Evolutionary conservation across 1,140 invertebrate species (phyloP).

Genomic region (Zaprionus ghesquierei): DNA sequence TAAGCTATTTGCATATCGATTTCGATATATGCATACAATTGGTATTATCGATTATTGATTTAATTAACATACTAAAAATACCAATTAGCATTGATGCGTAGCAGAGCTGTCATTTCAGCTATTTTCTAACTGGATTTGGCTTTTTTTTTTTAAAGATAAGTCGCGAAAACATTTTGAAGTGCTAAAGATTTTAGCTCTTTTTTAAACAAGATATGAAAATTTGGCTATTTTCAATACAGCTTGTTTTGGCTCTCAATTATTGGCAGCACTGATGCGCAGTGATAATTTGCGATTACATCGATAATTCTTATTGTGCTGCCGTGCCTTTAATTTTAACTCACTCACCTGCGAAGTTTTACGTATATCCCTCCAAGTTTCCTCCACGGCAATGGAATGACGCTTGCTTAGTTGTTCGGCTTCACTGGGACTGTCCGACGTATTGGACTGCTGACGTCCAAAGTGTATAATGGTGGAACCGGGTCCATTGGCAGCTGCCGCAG

Average conservation of each 20-base stretch:
- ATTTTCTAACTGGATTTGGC: too few species aligned
- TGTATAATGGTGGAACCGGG: constrained; percentile 70
- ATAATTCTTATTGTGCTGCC: neutral
- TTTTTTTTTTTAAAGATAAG: too few species aligned
- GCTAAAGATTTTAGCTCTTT: too few species aligned
- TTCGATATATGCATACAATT: neutral
- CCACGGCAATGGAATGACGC: constrained; percentile 85
- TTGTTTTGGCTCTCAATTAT: too few species aligned
- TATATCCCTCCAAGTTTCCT: constrained; percentile 84
- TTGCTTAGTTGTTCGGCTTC: constrained; percentile 82
- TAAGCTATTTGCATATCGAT: neutral
- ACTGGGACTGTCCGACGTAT: constrained; percentile 9
- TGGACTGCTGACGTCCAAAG: constrained; percentile 43
- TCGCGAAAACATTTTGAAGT: too few species aligned
- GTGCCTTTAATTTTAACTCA: neutral
- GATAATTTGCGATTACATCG: neutral
- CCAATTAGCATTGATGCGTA: neutral
- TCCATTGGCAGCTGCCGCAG: constrained; percentile 12
- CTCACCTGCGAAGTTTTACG: constrained; percentile 75
- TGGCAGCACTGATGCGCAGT: too few species aligned
- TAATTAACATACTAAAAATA: neutral
- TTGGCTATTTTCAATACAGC: too few species aligned
- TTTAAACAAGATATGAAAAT: too few species aligned
- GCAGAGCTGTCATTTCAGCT: too few species aligned
- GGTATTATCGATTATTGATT: neutral